These are phyloP conservation scores for Malthinus seriepunctatus DNA, from an alignment of 2,888 invertebrate genomes.

Conservation along the genomic window DNA sequence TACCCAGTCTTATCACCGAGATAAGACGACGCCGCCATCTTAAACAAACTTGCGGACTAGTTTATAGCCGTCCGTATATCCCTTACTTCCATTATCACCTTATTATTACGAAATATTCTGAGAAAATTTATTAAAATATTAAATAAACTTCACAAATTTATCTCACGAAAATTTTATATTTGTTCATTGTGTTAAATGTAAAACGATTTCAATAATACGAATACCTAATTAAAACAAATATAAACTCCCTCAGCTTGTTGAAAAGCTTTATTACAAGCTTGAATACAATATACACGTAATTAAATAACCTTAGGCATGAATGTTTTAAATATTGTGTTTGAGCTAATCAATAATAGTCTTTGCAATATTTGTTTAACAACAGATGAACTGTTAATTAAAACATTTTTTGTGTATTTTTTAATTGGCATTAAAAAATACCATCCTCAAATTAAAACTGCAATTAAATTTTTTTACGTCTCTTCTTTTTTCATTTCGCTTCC, in stretches of 20 bases:
- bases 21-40: constrained; percentile 39
- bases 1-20: constrained; percentile 34
- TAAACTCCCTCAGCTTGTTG: constrained; percentile 6
- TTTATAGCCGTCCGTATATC: constrained; percentile 30
- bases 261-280: constrained; percentile 7
- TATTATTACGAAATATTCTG: constrained; percentile 4
- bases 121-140: not conserved
- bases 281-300: constrained; percentile 36
- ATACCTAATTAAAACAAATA: not conserved
- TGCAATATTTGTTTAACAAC: not conserved
- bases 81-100: constrained; percentile 22
- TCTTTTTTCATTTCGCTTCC: no score
- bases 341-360: constrained; percentile 1
- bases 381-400: constrained; percentile 1
- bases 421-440: no score
- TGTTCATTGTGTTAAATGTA: constrained; percentile 1
- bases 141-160: not conserved
- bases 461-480: no score
- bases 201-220: constrained; percentile 5
- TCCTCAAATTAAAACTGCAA: no score
- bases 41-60: constrained; percentile 34
- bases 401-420: not conserved
- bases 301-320: constrained; percentile 50
- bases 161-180: not conserved
- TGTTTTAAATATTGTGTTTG: constrained; percentile 21